Evolutionary conservation across 2,797 vertebrate species (phyloP), one percentile per base, ranked within the genome.

Genomic region (Dallia pectoralis): DNA sequence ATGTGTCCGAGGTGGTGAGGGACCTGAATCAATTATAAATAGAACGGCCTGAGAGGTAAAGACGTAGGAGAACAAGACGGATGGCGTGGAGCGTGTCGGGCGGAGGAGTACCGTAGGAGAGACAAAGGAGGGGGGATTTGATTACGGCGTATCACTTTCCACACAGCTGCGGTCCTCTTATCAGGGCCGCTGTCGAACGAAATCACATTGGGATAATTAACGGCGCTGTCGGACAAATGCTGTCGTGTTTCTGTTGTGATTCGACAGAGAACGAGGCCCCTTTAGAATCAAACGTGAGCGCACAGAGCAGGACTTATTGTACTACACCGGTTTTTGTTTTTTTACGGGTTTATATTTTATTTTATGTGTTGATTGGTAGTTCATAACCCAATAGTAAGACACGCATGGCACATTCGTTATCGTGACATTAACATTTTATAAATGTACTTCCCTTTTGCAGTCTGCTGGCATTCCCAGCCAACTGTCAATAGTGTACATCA

Each of bases 31-130:
- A 25, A 59, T 25, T 59, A 12, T 9, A 59, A 27, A 59, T 12
- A 59, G n/a, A 56, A 25, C 11, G 22, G 53, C n/a, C n/a, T 82
- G 81, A 71, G 77, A 78, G 66, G n/a, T 61, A n/a, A 1, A 44
- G 18, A 64, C 30, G 2, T 25, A 12, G 5, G 8, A 18, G 30
- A 40, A 87, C 84, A 74, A 84, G 49, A 59, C 74, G 73, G 59
- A 67, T 77, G 22, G 69, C 69, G 19, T 59, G 22, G 8, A 49
- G 47, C 18, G 63, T 53, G 65, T 62, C 71, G 63, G 66, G 67
- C 71, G 49, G 19, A 2, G 72, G 32, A 76, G 72, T 40, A 40
- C 36, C 44, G 25, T 22, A 33, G 36, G 33, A 11, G 19, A n/a
- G 18, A 51, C 19, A 53, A 53, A 59, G 53, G n/a, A 59, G 53